Evolutionary conservation across 2,113 vertebrate species (phyloP), one percentile per base, ranked within the genome.

Genomic region (Leptocoma aspasia): DNA sequence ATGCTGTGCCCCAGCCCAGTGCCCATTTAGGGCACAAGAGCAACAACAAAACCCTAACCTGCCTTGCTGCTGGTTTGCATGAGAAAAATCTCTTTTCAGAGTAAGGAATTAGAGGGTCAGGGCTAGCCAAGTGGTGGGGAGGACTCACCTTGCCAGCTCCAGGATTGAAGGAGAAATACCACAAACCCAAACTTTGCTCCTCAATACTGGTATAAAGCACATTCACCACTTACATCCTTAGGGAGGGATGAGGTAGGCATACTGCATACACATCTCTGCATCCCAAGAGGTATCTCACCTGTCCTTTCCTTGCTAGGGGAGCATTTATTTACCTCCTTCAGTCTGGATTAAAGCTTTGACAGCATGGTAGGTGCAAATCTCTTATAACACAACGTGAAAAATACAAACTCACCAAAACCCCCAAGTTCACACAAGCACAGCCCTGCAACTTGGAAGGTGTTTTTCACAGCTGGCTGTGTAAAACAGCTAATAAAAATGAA

Each of bases 141-240:
- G 5, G 42, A 39, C 45, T 21, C 50, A 61, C 30, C n/a, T 66
- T 66, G 24, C 6, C 56, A 69, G 57, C 42, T 65, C 19, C 23
- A 30, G n/a, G 33, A 45, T 0, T 45, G 28, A 76, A 57, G 17
- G 13, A 69, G 61, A 86, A 65, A 61, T 37, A 52, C 28, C 3
- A 7, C 15, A 92, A 39, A 19, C 9, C 23, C 64, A 63, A 65
- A 54, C 3, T 71, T 42, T 22, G 5, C 9, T 75, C 20, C 57
- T 49, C 23, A 9, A 0, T 59, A 9, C 16, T n/a, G 27, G 3
- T 35, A 10, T 31, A 49, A 78, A 85, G 26, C 45, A 26, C 54
- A 50, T 1, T 3, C 7, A 33, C 3, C 19, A 7, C 22, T 72
- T 37, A 4, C 1, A 41, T 23, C n/a, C 26, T 45, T 27, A 7